Evolutionary conservation across 2,797 vertebrate species (phyloP), one percentile per base, ranked within the genome.

Genomic region (Xenentodon cancila): DNA sequence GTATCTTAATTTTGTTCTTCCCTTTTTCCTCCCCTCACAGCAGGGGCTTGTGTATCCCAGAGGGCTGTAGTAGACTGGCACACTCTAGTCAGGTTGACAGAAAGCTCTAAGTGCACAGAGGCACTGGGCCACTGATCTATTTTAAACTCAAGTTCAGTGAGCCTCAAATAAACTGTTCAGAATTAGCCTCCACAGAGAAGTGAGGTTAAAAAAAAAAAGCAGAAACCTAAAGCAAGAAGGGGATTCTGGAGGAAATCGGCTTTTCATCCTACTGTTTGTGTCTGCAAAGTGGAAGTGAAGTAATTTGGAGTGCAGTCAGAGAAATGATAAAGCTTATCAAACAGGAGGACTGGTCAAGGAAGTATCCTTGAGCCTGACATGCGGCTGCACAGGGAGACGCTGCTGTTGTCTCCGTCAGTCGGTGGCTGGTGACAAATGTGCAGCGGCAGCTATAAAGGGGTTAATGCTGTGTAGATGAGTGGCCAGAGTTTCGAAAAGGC

Each of bases 401-500:
- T 61, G 57, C 77, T 75, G 62, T 71, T 79, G 78, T 80, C 64
- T 75, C 60, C 62, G 80, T 70, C 15, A 53, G 68, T 87, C 62
- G 44, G 43, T 58, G 77, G 67, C 79, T 51, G 59, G 69, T 64
- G 73, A 76, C 73, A 80, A 80, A 69, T 69, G 76, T 84, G 84
- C 74, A 75, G 79, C 67, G 19, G 45, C 68, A 7, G 45, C 51
- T 75, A 81, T 82, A 88, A 86, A 76, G 75, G 19, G 75, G 59
- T 86, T 85, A 91, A 91, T 90, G 87, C 76, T 49, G 85, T 83
- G 49, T 82, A 21, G 74, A 77, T 68, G 80, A 88, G 70, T 78
- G 25, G 77, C 84, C 85, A 88, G 27, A 27, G 77, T 77, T 73
- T 60, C 4, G 8, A 55, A 69, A 60, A 67, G 53, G 67, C 43